Conservation (phyloP, 2,113 vertebrate species). For the Emydura subglobosa region DNA sequence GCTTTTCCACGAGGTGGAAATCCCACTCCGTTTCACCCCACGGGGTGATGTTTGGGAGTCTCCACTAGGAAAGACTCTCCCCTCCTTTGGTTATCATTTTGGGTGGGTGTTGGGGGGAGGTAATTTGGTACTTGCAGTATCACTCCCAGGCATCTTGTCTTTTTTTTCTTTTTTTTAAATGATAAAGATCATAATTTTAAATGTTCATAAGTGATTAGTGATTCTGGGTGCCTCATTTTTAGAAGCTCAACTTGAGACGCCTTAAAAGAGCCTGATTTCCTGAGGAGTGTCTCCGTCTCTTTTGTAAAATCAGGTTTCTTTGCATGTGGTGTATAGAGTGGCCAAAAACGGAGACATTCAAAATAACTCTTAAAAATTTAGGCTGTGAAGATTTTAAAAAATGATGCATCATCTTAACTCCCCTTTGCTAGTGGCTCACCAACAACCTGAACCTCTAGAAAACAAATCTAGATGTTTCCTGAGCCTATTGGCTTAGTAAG, state of each 20-base stretch:
- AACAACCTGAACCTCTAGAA: neutral
- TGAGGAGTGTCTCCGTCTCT: neutral
- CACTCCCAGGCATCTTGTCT: neutral
- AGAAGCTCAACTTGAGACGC: neutral
- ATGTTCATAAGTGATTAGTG: neutral
- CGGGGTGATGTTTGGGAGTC: neutral
- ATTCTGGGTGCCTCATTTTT: neutral
- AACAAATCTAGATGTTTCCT: neutral
- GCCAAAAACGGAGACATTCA: neutral
- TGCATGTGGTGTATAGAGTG: neutral
- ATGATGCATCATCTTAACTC: neutral
- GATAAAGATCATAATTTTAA: neutral
- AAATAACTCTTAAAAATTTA: neutral
- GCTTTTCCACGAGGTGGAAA: neutral
- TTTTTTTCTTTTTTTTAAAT: neutral
- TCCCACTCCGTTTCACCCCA: neutral
- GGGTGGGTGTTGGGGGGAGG: too few relatives aligned
- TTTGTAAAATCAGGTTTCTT: neutral
- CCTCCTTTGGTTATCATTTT: neutral
- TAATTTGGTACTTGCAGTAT: neutral
- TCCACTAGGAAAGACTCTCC: neutral
- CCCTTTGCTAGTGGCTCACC: accelerated
- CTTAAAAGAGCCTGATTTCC: neutral
- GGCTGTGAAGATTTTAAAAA: neutral
- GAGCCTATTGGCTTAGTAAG: neutral